Percentiles rank a stretch among this genome's conserved stretches.
phyloP scores from a whole-genome alignment of 2,888 invertebrate species.

The Tyria jacobaeae region DNA sequence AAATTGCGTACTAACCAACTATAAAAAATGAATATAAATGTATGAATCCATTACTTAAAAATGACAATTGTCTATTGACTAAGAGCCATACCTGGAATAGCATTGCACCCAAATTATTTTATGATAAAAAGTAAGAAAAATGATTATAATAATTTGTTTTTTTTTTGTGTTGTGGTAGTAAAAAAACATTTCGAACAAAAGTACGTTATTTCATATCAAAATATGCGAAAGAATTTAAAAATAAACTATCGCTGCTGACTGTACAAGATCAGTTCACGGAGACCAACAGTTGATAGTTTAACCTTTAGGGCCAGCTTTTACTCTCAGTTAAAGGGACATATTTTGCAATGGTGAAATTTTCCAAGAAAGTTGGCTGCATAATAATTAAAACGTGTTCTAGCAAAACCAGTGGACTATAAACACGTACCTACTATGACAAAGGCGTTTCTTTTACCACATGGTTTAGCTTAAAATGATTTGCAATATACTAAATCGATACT shows the following conservation, averaged over 20 bases:
- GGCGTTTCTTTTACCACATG: no score
- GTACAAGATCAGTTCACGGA: slow-evolving; percentile 19
- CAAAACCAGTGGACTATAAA: not conserved
- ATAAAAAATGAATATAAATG: no score
- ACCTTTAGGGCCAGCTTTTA: slow-evolving; percentile 47
- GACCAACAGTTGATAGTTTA: slow-evolving; percentile 45
- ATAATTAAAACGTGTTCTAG: not conserved
- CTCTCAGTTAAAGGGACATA: slow-evolving; percentile 34
- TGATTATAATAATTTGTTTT: no score
- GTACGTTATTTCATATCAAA: not conserved
- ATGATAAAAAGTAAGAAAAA: no score
- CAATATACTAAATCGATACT: no score
- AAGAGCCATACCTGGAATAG: no score
- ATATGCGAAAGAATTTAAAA: not conserved
- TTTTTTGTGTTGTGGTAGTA: not conserved
- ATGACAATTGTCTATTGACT: no score
- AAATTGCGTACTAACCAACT: no score
- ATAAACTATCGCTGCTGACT: not conserved
- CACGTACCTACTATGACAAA: no score
- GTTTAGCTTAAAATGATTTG: no score
- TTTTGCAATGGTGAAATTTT: slow-evolving; percentile 27
- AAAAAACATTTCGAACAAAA: not conserved
- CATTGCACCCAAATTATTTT: no score
- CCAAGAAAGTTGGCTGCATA: slow-evolving; percentile 24
- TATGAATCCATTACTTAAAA: no score